phyloP scores from a whole-genome alignment of 2,113 vertebrate species.

The Apodemus sylvaticus region DNA sequence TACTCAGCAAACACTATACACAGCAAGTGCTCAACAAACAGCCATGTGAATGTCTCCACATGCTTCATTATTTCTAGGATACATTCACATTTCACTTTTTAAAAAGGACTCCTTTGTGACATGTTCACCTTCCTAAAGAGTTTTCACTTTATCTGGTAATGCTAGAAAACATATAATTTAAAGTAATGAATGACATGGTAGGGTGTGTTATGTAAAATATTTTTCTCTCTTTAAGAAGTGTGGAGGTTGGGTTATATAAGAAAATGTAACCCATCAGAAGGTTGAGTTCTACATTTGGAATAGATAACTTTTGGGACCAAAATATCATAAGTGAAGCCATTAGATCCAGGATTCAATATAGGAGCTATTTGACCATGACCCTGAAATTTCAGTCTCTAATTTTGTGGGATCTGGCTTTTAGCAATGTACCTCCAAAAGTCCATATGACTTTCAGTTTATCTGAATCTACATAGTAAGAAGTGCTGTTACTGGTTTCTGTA shows the following conservation, averaged over 20 bases:
- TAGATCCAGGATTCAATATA: neutral
- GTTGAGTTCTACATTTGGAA: conserved; percentile 4
- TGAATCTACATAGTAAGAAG: neutral
- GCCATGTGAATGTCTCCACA: neutral
- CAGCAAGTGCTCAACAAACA: neutral
- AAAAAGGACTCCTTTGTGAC: neutral
- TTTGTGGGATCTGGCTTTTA: neutral
- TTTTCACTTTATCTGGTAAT: neutral
- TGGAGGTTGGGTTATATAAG: neutral
- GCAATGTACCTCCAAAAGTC: neutral
- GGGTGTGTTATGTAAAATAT: neutral
- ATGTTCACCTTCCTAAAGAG: neutral
- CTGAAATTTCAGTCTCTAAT: neutral
- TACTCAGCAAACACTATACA: neutral
- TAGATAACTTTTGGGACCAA: neutral
- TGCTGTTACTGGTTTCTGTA: neutral
- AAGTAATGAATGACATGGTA: neutral
- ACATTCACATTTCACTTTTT: neutral
- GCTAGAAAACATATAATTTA: neutral
- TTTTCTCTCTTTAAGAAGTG: neutral
- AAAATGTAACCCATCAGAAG: neutral
- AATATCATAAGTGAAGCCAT: neutral
- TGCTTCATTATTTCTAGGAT: neutral
- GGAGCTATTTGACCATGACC: neutral
- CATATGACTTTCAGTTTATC: neutral